These are phyloP conservation scores for Equus quagga DNA, from an alignment of 2,113 vertebrate species.

Conservation along the genomic window DNA sequence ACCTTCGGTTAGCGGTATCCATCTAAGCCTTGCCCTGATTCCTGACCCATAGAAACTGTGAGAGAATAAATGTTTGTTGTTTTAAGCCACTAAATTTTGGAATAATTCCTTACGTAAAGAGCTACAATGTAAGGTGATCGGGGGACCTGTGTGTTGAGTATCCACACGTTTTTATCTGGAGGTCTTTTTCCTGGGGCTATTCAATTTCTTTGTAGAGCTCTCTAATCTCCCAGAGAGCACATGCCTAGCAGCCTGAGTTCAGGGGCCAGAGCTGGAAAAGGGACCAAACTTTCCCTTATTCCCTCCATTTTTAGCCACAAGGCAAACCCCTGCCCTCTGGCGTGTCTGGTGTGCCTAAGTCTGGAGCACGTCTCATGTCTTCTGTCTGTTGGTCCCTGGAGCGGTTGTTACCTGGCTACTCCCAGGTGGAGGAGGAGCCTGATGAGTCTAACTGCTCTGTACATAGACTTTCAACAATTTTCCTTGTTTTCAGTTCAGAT, in stretches of 20 bases:
- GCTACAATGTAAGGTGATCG: neutral
- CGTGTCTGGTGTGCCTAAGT: neutral
- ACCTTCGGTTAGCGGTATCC: neutral
- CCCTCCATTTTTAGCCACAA: neutral
- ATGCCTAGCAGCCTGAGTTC: neutral
- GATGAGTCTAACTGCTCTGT: neutral
- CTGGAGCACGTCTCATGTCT: neutral
- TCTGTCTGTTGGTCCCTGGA: neutral
- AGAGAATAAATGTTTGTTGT: neutral
- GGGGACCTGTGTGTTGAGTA: neutral
- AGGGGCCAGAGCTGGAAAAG: neutral
- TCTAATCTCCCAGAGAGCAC: neutral
- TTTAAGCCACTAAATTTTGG: neutral
- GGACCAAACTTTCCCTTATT: neutral
- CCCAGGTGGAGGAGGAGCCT: neutral
- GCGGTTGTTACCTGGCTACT: neutral
- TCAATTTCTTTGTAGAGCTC: neutral
- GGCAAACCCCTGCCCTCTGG: neutral
- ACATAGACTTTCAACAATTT: neutral
- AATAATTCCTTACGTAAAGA: neutral
- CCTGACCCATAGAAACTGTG: neutral
- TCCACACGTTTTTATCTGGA: neutral
- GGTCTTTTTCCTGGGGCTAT: neutral
- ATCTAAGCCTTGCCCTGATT: neutral
- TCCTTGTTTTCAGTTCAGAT: neutral